Percentiles rank a stretch among this genome's conserved stretches.
phyloP scores from a whole-genome alignment of 2,888 invertebrate species.

The Malachius bipustulatus region DNA sequence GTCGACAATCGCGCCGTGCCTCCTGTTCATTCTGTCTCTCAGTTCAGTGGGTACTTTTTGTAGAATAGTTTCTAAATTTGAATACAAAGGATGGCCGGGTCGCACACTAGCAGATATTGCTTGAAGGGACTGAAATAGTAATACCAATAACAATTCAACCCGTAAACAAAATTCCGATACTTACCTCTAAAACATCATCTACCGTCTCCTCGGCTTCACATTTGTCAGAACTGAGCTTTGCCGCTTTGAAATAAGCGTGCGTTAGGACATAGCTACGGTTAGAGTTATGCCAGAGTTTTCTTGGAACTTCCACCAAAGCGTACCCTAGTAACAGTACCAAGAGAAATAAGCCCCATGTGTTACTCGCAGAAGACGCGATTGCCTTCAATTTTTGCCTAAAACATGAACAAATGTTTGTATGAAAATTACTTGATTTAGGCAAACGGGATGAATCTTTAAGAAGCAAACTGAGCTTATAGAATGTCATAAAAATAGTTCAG shows the following conservation, averaged over 20 bases:
- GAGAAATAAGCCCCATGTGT: conserved; percentile 97
- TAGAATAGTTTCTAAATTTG: conserved; percentile 78
- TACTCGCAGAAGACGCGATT: conserved; percentile 95
- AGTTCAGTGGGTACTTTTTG: conserved; percentile 75
- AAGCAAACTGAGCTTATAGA: no score
- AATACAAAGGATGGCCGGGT: conserved; percentile 60
- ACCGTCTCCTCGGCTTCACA: conserved; percentile 95
- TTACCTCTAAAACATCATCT: conserved; percentile 86
- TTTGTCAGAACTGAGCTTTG: conserved; percentile 88
- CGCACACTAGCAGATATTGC: conserved; percentile 67
- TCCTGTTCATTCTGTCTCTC: conserved; percentile 59
- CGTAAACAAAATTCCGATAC: no score
- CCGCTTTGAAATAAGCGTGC: conserved; percentile 84
- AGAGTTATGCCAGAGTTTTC: conserved; percentile 83
- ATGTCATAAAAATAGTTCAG: no score
- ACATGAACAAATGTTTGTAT: conserved; percentile 15
- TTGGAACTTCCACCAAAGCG: conserved; percentile 90
- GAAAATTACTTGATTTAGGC: not conserved
- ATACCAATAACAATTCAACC: no score
- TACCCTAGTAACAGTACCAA: conserved; percentile 87
- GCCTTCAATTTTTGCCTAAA: conserved; percentile 77
- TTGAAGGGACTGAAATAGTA: conserved; percentile 59
- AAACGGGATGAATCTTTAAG: no score
- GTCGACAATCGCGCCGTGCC: conserved; percentile 39
- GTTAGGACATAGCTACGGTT: conserved; percentile 74